phyloP scores from a whole-genome alignment of 2,888 invertebrate species.

The Archaeoteleia sp. region DNA sequence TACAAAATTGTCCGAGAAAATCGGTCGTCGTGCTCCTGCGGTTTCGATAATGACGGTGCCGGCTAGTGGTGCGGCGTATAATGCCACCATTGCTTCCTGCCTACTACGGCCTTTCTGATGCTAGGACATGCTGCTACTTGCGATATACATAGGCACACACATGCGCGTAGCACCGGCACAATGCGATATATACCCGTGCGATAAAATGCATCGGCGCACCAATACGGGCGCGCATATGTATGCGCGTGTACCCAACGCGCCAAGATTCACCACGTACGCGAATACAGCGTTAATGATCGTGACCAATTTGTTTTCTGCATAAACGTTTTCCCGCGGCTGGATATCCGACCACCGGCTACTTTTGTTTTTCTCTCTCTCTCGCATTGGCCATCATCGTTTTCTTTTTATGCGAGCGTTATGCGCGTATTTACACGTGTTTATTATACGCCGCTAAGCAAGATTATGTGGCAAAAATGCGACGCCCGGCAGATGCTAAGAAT shows the following conservation, averaged over 20 bases:
- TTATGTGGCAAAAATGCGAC: slow-evolving; percentile 31
- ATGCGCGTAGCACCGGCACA: slow-evolving; percentile 26
- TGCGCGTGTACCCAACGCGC: slow-evolving; percentile 15
- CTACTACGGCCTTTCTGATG: slow-evolving; percentile 22
- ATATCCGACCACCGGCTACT: slow-evolving; percentile 24
- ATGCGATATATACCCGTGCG: slow-evolving; percentile 23
- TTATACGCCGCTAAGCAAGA: slow-evolving; percentile 41
- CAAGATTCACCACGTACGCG: slow-evolving; percentile 46
- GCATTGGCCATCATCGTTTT: slow-evolving; percentile 17
- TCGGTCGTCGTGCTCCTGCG: slow-evolving; percentile 48
- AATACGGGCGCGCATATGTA: slow-evolving; percentile 4
- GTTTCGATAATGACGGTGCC: slow-evolving; percentile 51
- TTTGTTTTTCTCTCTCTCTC: slow-evolving; percentile 37
- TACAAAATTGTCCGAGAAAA: slow-evolving; percentile 51
- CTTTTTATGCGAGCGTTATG: slow-evolving; percentile 33
- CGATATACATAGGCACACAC: slow-evolving; percentile 15
- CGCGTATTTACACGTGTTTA: slow-evolving; percentile 52
- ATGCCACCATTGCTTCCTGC: slow-evolving; percentile 20
- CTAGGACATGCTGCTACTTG: slow-evolving; percentile 25
- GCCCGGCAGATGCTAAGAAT: slow-evolving; percentile 37
- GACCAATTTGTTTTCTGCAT: slow-evolving; percentile 65
- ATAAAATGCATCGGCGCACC: slow-evolving; percentile 42
- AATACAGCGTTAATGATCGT: slow-evolving; percentile 61
- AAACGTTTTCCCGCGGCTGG: slow-evolving; percentile 61
- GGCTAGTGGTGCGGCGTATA: slow-evolving; percentile 37